These are phyloP conservation scores for Corydoras sp. DNA, from an alignment of 2,113 vertebrate genomes.

Conservation along the genomic window DNA sequence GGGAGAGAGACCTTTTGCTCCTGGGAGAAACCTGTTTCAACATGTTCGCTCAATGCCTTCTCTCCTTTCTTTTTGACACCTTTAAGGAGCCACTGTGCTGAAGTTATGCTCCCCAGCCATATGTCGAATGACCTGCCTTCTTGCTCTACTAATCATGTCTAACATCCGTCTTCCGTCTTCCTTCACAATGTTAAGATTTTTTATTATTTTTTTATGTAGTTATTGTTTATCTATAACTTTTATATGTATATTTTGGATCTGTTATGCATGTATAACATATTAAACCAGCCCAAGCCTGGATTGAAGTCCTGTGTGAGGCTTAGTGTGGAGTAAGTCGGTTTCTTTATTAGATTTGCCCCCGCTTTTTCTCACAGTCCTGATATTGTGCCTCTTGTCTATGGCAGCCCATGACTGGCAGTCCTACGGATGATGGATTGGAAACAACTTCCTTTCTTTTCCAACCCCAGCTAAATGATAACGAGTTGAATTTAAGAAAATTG, in stretches of 20 bases:
- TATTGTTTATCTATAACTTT: not conserved
- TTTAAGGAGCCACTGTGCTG: constrained; percentile 24
- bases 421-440: constrained; percentile 58
- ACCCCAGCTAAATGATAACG: too few relatives aligned
- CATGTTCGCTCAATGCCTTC: constrained; percentile 30
- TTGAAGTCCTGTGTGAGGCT: too few relatives aligned
- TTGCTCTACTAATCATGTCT: constrained; percentile 24
- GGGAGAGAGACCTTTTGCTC: constrained; percentile 35
- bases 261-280: too few relatives aligned
- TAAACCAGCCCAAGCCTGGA: too few relatives aligned
- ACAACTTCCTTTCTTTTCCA: too few relatives aligned
- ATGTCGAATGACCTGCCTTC: constrained; percentile 24
- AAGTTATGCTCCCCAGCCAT: constrained; percentile 36
- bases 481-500: not conserved
- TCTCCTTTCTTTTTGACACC: constrained; percentile 28
- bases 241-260: too few relatives aligned
- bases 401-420: constrained; percentile 64
- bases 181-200: not conserved
- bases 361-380: not conserved
- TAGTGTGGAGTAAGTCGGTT: too few relatives aligned
- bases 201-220: not conserved
- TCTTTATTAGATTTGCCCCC: too few relatives aligned
- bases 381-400: constrained; percentile 44
- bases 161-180: constrained; percentile 2
- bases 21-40: constrained; percentile 45